These are phyloP conservation scores for Drosophila nigromelanica DNA, from an alignment of 1,140 invertebrate genomes.

Conservation along the genomic window DNA sequence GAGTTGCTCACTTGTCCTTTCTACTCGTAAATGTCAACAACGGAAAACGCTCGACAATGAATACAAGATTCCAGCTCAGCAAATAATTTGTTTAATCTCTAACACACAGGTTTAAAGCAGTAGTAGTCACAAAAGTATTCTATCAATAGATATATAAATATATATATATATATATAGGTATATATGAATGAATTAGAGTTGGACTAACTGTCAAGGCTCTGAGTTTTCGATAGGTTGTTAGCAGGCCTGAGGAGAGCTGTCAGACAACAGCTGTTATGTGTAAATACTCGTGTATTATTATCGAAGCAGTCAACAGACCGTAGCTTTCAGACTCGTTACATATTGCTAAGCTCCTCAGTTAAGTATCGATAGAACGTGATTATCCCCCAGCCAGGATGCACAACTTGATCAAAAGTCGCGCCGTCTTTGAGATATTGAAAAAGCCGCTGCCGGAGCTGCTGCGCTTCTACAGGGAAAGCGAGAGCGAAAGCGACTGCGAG, in stretches of 20 bases:
- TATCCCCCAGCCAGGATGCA: slow-evolving; percentile 29
- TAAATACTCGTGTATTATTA: slow-evolving; percentile 8
- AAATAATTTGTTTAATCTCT: slow-evolving; percentile 26
- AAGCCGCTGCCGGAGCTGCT: slow-evolving; percentile 7
- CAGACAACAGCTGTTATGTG: slow-evolving; percentile 1
- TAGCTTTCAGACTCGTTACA: slow-evolving; percentile 24
- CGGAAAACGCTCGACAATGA: slow-evolving; percentile 23
- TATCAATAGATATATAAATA: too few relatives aligned
- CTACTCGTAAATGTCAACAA: slow-evolving; percentile 58
- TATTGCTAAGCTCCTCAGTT: slow-evolving; percentile 23
- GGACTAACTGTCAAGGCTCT: background rate
- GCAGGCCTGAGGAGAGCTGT: slow-evolving; percentile 11
- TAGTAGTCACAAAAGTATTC: background rate
- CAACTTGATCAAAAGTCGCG: slow-evolving; percentile 40
- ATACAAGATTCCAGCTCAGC: slow-evolving; percentile 17
- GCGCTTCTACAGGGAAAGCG: background rate
- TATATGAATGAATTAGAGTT: background rate
- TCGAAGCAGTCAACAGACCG: slow-evolving; percentile 23
- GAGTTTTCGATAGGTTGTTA: background rate
- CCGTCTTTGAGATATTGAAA: slow-evolving; percentile 17
- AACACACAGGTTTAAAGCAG: background rate
- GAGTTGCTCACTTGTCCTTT: slow-evolving; percentile 10
- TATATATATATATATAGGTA: background rate
- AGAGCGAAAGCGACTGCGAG: slow-evolving; percentile 21
- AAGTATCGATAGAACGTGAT: slow-evolving; percentile 9